A percentile compares a stretch with the other conserved stretches of the same genome.
Conservation (phyloP, 2,888 invertebrate species). For the Andrena praecox region DNA sequence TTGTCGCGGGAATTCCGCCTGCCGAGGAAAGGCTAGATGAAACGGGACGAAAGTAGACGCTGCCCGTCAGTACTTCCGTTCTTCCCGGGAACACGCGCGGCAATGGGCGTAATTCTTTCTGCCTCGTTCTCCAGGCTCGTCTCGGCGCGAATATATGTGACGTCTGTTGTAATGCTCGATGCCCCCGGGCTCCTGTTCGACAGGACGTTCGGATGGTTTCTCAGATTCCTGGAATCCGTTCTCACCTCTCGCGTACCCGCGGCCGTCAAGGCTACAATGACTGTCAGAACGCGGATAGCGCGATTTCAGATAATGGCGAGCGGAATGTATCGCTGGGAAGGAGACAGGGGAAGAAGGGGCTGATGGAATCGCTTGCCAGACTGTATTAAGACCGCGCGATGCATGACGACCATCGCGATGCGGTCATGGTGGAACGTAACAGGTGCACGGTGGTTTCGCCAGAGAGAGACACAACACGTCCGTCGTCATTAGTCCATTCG, state of each 20-base stretch:
- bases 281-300: not conserved
- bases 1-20: conserved; percentile 64
- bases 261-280: not conserved
- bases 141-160: conserved; percentile 47
- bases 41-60: conserved; percentile 63
- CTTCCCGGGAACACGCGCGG: conserved; percentile 66
- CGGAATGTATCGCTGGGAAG: not conserved
- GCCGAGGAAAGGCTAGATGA: conserved; percentile 49
- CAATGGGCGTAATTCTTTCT: conserved; percentile 31
- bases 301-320: not conserved
- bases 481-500: conserved; percentile 41
- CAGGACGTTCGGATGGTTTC: conserved; percentile 24
- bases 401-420: conserved; percentile 7
- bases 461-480: not conserved
- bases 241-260: too few relatives aligned
- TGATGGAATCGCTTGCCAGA: not conserved
- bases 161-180: conserved; percentile 22
- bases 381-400: conserved; percentile 1
- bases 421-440: not conserved
- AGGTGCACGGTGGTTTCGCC: not conserved
- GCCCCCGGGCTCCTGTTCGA: conserved; percentile 19
- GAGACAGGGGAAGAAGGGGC: not conserved
- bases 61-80: conserved; percentile 74
- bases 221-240: conserved; percentile 26
- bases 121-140: conserved; percentile 5